phyloP scores from a whole-genome alignment of 1,140 invertebrate genomes.

The Drosophila nigromelanica region DNA sequence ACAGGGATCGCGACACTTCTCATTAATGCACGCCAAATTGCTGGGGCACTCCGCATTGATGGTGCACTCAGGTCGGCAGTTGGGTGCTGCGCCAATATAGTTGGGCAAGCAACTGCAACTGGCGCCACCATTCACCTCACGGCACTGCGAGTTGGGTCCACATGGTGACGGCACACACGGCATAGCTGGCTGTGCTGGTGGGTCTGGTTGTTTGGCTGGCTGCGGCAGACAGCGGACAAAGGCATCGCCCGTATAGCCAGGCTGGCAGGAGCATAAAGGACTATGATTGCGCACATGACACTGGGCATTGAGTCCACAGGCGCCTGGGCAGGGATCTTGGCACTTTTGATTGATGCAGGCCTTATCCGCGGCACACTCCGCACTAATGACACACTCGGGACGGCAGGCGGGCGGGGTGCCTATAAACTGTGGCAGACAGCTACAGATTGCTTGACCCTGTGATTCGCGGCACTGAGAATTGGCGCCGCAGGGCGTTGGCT shows the following conservation, averaged over 20 bases:
- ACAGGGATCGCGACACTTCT: slow-evolving; percentile 90
- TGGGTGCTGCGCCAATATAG: slow-evolving; percentile 89
- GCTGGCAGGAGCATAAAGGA: slow-evolving; percentile 91
- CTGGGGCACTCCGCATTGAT: slow-evolving; percentile 89
- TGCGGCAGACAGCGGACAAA: slow-evolving; percentile 89
- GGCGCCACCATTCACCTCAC: slow-evolving; percentile 86
- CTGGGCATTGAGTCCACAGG: slow-evolving; percentile 91
- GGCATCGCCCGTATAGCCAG: slow-evolving; percentile 92
- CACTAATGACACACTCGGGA: slow-evolving; percentile 92
- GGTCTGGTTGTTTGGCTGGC: slow-evolving; percentile 84
- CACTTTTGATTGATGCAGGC: slow-evolving; percentile 94
- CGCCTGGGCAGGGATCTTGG: slow-evolving; percentile 92
- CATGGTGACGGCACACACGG: slow-evolving; percentile 90
- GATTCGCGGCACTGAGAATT: slow-evolving; percentile 90
- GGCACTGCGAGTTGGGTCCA: slow-evolving; percentile 89
- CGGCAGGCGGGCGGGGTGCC: slow-evolving; percentile 90
- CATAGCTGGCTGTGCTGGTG: slow-evolving; percentile 86
- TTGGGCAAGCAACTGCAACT: slow-evolving; percentile 88
- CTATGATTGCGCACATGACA: slow-evolving; percentile 94
- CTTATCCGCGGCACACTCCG: slow-evolving; percentile 91
- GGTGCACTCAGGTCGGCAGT: slow-evolving; percentile 90
- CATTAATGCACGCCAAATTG: slow-evolving; percentile 88
- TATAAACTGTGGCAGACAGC: slow-evolving; percentile 90
- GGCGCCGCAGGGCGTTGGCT: slow-evolving; percentile 88
- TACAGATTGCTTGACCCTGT: slow-evolving; percentile 91